phyloP scores from a whole-genome alignment of 1,140 invertebrate genomes.

The Liolophura sinensis region DNA sequence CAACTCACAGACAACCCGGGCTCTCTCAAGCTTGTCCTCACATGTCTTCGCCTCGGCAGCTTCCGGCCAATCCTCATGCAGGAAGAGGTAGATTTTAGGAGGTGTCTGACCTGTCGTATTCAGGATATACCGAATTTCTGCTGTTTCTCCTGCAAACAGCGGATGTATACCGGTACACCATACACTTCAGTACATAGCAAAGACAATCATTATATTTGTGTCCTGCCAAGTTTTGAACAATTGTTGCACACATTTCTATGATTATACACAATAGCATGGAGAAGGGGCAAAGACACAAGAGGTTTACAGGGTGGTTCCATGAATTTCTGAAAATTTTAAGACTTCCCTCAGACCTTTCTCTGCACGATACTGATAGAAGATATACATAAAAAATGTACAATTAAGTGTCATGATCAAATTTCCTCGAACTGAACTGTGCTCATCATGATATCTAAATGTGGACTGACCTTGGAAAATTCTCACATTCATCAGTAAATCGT shows the following conservation, averaged over 20 bases:
- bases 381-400: too few species aligned
- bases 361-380: too few species aligned
- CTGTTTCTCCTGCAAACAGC: slow-evolving; percentile 33
- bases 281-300: not conserved
- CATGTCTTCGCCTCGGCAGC: slow-evolving; percentile 52
- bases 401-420: too few species aligned
- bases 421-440: too few species aligned
- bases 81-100: slow-evolving; percentile 36
- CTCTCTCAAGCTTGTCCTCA: slow-evolving; percentile 57
- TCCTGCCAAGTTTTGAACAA: not conserved
- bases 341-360: too few species aligned
- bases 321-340: not conserved
- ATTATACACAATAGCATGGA: not conserved
- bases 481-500: too few species aligned
- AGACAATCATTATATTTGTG: not conserved
- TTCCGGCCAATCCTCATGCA: slow-evolving; percentile 43
- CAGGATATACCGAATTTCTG: slow-evolving; percentile 34
- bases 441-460: too few species aligned
- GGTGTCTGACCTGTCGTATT: slow-evolving; percentile 27
- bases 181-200: too few species aligned
- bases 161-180: too few species aligned
- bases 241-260: not conserved
- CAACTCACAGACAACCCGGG: slow-evolving; percentile 32
- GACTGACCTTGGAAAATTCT: too few species aligned
- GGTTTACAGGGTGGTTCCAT: not conserved